Percentiles rank a stretch among this genome's conserved stretches.
These are phyloP conservation scores for Macrosoma leucophasiata DNA, from an alignment of 2,888 invertebrate genomes.

Conservation along the genomic window DNA sequence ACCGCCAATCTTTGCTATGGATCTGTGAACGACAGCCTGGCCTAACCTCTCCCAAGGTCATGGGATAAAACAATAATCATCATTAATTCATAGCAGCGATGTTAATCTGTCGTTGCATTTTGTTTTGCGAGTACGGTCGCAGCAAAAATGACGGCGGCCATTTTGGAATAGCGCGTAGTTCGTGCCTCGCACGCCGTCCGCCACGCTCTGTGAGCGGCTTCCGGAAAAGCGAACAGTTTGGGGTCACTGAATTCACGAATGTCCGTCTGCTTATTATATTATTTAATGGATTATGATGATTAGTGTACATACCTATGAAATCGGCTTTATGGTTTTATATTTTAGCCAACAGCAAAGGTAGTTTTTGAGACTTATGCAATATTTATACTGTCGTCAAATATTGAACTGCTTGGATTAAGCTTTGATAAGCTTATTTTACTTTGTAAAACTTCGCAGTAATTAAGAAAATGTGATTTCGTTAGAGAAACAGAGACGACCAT, in stretches of 20 bases:
- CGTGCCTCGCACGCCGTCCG: too few relatives aligned
- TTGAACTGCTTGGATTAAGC: too few relatives aligned
- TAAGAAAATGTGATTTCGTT: too few relatives aligned
- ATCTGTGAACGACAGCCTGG: slow-evolving; percentile 59
- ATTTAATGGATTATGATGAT: background rate
- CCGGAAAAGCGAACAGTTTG: slow-evolving; percentile 63
- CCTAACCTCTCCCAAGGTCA: slow-evolving; percentile 62
- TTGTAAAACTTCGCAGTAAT: too few relatives aligned
- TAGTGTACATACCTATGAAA: background rate
- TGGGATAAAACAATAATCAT: slow-evolving; percentile 50
- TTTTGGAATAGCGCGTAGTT: slow-evolving; percentile 38
- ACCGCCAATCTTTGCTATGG: slow-evolving; percentile 50
- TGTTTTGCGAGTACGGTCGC: slow-evolving; percentile 15
- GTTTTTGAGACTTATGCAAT: too few relatives aligned
- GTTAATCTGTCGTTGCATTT: slow-evolving; percentile 30
- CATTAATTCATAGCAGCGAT: slow-evolving; percentile 53
- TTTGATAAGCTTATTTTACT: too few relatives aligned
- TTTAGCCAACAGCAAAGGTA: too few relatives aligned
- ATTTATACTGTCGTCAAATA: too few relatives aligned
- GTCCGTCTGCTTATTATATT: slow-evolving; percentile 9
- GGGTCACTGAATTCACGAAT: slow-evolving; percentile 38
- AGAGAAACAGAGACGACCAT: too few relatives aligned
- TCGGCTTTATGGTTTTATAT: too few relatives aligned
- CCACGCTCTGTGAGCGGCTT: slow-evolving; percentile 48
- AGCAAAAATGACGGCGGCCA: slow-evolving; percentile 36